phyloP scores from a whole-genome alignment of 2,888 invertebrate genomes.

The Nysson spinosus region DNA sequence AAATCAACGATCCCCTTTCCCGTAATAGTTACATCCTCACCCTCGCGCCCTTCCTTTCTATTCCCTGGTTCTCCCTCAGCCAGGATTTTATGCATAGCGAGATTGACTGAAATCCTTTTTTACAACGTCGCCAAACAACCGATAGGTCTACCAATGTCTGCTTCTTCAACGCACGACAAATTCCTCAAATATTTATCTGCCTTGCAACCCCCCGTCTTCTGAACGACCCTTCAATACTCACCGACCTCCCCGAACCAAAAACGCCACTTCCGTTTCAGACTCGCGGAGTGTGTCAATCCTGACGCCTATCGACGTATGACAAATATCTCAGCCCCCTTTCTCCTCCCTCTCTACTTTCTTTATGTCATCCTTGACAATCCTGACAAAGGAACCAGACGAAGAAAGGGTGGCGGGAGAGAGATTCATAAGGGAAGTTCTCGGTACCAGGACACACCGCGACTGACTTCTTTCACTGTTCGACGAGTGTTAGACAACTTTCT shows the following conservation, averaged over 20 bases:
- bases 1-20: constrained; percentile 22
- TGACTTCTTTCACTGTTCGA: neutral
- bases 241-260: constrained; percentile 45
- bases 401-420: constrained; percentile 36
- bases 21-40: constrained; percentile 40
- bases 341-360: constrained; percentile 60
- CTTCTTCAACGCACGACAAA: constrained; percentile 68
- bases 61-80: constrained; percentile 3
- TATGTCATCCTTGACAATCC: constrained; percentile 65
- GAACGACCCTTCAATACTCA: constrained; percentile 43
- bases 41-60: constrained; percentile 6
- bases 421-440: constrained; percentile 40
- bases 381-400: constrained; percentile 59
- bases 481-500: no score
- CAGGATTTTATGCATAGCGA: constrained; percentile 35
- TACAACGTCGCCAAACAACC: constrained; percentile 70
- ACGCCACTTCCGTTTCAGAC: constrained; percentile 70
- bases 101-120: constrained; percentile 74
- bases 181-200: constrained; percentile 77
- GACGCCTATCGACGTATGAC: constrained; percentile 76
- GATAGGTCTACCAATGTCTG: constrained; percentile 64
- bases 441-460: constrained; percentile 41
- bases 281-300: constrained; percentile 72
- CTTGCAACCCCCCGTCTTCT: no score
- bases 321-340: constrained; percentile 66